Percentiles rank a stretch among this genome's conserved stretches.
Evolutionary conservation across 2,888 invertebrate genomes (phyloP).

Genomic region (Plagodis dolabraria): DNA sequence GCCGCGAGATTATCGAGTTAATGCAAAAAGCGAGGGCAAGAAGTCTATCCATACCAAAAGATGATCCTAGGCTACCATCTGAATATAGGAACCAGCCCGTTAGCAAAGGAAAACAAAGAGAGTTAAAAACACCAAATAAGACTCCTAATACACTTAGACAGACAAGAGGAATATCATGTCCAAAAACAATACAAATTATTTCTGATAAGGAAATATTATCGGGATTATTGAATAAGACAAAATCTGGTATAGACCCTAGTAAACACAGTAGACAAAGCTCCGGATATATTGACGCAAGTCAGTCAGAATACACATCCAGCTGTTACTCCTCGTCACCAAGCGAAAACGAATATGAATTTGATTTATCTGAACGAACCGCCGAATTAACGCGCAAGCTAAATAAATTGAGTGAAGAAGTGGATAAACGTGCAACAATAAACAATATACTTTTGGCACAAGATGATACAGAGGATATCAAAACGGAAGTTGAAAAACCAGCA

Average conservation of each 20-base stretch:
- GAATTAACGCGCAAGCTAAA: constrained; percentile 76
- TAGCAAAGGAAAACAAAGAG: constrained; percentile 58
- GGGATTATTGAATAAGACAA: constrained; percentile 73
- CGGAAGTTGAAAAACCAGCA: constrained; percentile 51
- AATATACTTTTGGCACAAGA: constrained; percentile 57
- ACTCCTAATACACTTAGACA: constrained; percentile 67
- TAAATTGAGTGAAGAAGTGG: constrained; percentile 70
- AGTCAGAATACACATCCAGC: constrained; percentile 81
- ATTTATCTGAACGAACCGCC: constrained; percentile 74
- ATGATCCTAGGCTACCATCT: constrained; percentile 68
- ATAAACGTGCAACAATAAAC: constrained; percentile 56
- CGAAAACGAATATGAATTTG: constrained; percentile 81
- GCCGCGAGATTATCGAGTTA: constrained; percentile 76
- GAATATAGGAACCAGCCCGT: constrained; percentile 54
- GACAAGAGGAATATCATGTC: constrained; percentile 76
- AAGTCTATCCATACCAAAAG: constrained; percentile 81
- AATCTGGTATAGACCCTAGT: constrained; percentile 59
- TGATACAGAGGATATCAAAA: constrained; percentile 40
- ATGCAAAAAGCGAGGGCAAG: constrained; percentile 80
- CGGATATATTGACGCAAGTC: constrained; percentile 80
- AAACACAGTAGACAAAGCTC: constrained; percentile 72
- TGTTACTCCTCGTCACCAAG: constrained; percentile 81
- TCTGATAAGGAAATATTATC: constrained; percentile 81
- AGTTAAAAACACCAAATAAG: constrained; percentile 83
- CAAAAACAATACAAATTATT: constrained; percentile 81